phyloP scores from a whole-genome alignment of 2,888 invertebrate species.

The Dioctria linearis region DNA sequence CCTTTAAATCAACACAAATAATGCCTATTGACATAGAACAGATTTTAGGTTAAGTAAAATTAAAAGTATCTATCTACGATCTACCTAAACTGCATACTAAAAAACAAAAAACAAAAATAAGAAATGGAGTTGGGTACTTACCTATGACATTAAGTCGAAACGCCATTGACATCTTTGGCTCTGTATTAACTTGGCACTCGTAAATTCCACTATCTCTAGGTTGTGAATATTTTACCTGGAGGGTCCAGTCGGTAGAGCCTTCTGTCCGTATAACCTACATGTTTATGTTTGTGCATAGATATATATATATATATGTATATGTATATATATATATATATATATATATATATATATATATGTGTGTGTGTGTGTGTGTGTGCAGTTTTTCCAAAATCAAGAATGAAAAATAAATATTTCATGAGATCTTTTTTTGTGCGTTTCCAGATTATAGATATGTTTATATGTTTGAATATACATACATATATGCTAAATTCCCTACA shows the following conservation, averaged over 20 bases:
- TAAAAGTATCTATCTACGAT: too few relatives aligned
- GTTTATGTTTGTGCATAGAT: too few relatives aligned
- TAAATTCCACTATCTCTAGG: slow-evolving; percentile 83
- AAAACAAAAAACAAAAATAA: background rate
- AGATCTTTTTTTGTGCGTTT: background rate
- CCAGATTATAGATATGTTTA: background rate
- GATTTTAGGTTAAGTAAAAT: too few relatives aligned
- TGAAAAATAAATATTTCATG: slow-evolving; percentile 9
- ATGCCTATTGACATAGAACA: too few relatives aligned
- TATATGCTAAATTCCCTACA: background rate
- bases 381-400: background rate
- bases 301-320: too few relatives aligned
- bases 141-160: slow-evolving; percentile 89
- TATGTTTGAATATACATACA: background rate
- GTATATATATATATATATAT: too few relatives aligned
- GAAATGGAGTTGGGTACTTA: slow-evolving; percentile 64
- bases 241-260: slow-evolving; percentile 90
- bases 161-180: slow-evolving; percentile 90
- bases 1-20: background rate
- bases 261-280: slow-evolving; percentile 72
- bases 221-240: slow-evolving; percentile 90
- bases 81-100: background rate
- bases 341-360: too few relatives aligned
- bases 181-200: slow-evolving; percentile 79
- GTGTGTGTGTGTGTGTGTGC: too few relatives aligned